Evolutionary conservation across 2,797 vertebrate genomes (phyloP), one percentile per base, ranked within the genome.

Genomic region (Zenarchopterus dispar): DNA sequence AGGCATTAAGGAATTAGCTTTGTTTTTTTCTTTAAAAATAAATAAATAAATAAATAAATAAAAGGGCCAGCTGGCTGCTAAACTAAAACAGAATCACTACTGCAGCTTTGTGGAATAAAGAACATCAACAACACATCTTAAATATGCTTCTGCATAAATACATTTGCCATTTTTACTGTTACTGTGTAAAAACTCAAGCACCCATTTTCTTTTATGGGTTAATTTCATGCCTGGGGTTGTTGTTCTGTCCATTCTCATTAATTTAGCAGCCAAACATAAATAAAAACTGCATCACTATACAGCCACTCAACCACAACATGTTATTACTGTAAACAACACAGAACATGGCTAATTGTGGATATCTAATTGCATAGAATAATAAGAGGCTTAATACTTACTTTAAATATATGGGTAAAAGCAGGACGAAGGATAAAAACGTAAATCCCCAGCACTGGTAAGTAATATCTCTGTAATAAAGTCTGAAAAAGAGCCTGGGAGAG

Each of bases 301-400:
- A 68, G 24, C 16, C 8, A 62, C 58, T 11, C 22, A n/a, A 70
- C 67, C 65, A 45, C 39, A 72, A 39, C 23, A 69, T 65, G 26
- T 80, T 31, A 62, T 9, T 47, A 41, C 42, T 33, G 70, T 62
- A 66, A 33, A 67, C 44, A 18, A 24, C 56, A 55, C 36, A 6
- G 3, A 47, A 56, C 54, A 54, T 80, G 28, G 71, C 53, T 68
- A 76, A 76, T 66, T 69, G 49, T 60, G 73, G 28, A 54, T 54
- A 47, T 54, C 33, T 77, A 43, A 73, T 68, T 50, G 46, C 33
- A 24, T 24, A 1, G 22, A 17, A 80, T 57, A 67, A 81, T 57
- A 43, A 8, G 8, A 28, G 36, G 26, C 19, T 57, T 31, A 24
- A 51, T 45, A 61, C 54, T 69, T 66, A 44, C 41, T 62, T 44